Base-by-base conservation (phyloP, 2,888 invertebrate species). In the Cryptocheilus praepositus region DNA sequence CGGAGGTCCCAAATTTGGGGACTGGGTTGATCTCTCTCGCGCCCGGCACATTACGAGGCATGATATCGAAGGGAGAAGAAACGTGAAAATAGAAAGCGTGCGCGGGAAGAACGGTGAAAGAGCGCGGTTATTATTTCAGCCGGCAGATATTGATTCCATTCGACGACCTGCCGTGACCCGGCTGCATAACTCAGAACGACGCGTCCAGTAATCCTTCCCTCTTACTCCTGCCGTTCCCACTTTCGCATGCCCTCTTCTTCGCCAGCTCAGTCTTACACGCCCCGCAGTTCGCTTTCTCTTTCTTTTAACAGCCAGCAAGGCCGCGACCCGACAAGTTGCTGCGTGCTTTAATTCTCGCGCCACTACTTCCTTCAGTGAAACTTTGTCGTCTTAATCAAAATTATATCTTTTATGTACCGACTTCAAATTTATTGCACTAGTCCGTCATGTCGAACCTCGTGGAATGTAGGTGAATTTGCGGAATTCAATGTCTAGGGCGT, bases 141-240 rank as follows among this genome's bases (percentile, higher is more conserved):
- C 52, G 57, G 75, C 68, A 76, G 74, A 83, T 85, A 85, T 85
- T 80, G 84, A 85, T 85, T 84, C 70, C 77, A 74, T 76, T 82
- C 79, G 77, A 79, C 78, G 82, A 83, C 83, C 85, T 82, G 76
- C 67, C 81, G 83, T 84, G 85, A 85, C 84, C 82, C 77, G 81
- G 56, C 80, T 80, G 71, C 77, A 82, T 81, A 84, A 85, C 80
- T 84, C 78, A 74, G 71, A 58, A 65, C 73, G 70, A 79, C 71
- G 61, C 71, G 67, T 68, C 67, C 65, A 58, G 71, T 78, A 80
- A 83, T 83, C 79, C 76, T 74, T 64, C 65, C 67, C 70, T 64
- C 62, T 57, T 60, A 70, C 69, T 51, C 13, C 25, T 15, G n/a
- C 1, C 19, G 25, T 19, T 21, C 11, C 8, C 5, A 15, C 22